These are phyloP conservation scores for Alouatta palliata DNA, from an alignment of 2,113 vertebrate species.

Conservation along the genomic window DNA sequence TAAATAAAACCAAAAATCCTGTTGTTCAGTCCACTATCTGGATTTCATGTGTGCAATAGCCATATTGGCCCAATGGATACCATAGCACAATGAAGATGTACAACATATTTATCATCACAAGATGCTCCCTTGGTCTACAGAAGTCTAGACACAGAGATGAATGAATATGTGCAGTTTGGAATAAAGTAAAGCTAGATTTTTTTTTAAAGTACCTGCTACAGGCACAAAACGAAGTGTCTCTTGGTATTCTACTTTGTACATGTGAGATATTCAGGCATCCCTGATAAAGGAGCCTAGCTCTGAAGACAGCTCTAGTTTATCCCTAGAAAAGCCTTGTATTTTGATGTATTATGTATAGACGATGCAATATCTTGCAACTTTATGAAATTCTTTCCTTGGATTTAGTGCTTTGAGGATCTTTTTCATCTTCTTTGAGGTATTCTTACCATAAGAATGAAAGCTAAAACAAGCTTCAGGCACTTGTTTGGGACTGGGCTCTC, in stretches of 20 bases:
- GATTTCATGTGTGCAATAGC: not conserved
- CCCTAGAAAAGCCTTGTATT: not conserved
- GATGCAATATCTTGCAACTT: not conserved
- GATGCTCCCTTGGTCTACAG: too few relatives aligned
- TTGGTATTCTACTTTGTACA: not conserved
- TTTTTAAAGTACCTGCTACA: not conserved
- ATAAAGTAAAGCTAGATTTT: not conserved
- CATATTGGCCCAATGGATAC: too few relatives aligned
- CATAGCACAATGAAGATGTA: not conserved
- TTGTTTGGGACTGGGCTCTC: accelerated
- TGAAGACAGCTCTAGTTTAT: not conserved
- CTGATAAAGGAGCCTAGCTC: not conserved
- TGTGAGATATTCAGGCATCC: not conserved
- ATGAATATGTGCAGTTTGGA: not conserved
- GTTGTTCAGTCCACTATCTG: not conserved
- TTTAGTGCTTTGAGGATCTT: not conserved
- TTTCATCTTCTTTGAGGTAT: not conserved
- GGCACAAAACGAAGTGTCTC: not conserved
- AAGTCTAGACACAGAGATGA: not conserved
- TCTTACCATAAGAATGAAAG: not conserved
- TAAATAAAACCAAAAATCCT: not conserved
- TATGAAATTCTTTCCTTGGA: not conserved
- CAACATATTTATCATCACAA: not conserved
- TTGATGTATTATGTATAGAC: not conserved
- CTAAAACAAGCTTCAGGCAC: not conserved